A percentile compares a stretch with the other conserved stretches of the same genome.
Evolutionary conservation across 2,888 invertebrate species (phyloP).

Genomic region (Papilio gigon): DNA sequence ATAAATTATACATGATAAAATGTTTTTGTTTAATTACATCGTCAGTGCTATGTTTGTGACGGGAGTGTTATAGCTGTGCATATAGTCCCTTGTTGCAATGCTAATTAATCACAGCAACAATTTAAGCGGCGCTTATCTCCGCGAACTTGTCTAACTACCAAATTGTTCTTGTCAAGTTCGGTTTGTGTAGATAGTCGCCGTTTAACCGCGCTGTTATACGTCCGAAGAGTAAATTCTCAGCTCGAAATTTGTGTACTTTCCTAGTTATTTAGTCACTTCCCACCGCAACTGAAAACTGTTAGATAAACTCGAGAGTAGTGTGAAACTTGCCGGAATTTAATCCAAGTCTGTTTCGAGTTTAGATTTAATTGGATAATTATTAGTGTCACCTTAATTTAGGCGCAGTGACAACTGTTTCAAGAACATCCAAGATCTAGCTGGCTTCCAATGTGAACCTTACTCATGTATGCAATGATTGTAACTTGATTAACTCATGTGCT

Average conservation of each 20-base stretch:
- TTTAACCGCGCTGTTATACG: slow-evolving; percentile 53
- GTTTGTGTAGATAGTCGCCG: slow-evolving; percentile 53
- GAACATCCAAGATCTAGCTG: neutral
- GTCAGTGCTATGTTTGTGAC: neutral
- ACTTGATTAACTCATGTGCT: no score
- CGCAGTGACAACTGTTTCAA: neutral
- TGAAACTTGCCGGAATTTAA: slow-evolving; percentile 35
- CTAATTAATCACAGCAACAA: slow-evolving; percentile 63
- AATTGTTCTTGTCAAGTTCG: slow-evolving; percentile 62
- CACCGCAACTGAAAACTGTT: slow-evolving; percentile 38
- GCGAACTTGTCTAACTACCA: slow-evolving; percentile 64
- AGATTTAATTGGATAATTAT: slow-evolving; percentile 23
- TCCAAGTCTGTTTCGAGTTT: slow-evolving; percentile 26
- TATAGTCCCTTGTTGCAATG: slow-evolving; percentile 46
- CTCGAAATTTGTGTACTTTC: slow-evolving; percentile 45
- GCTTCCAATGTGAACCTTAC: neutral
- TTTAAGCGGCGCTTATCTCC: slow-evolving; percentile 59
- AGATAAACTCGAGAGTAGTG: slow-evolving; percentile 40
- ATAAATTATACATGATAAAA: no score
- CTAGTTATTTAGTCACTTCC: slow-evolving; percentile 41
- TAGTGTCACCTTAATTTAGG: neutral
- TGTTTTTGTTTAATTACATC: no score
- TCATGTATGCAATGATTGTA: no score
- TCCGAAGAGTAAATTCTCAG: slow-evolving; percentile 50
- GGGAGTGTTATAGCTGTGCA: slow-evolving; percentile 6